phyloP scores from a whole-genome alignment of 1,140 invertebrate genomes.

The Bombus balteatus region DNA sequence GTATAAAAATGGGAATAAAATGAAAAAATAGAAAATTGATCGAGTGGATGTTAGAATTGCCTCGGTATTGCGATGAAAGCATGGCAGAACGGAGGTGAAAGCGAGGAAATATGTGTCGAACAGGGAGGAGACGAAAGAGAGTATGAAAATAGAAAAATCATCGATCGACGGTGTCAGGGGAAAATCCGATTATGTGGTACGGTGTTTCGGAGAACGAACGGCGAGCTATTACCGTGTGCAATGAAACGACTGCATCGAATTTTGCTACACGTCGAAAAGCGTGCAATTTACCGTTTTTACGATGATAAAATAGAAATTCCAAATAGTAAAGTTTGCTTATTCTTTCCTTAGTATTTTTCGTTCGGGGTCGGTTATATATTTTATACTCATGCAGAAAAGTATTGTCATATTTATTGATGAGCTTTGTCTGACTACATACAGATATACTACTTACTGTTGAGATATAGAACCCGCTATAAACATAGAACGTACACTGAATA shows the following conservation, averaged over 20 bases:
- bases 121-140: neutral
- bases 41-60: neutral
- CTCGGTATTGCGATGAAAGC: neutral
- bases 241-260: constrained; percentile 8
- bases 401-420: neutral
- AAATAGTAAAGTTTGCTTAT: neutral
- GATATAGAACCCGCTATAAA: no score
- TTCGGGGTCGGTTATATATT: neutral
- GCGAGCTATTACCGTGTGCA: neutral
- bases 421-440: neutral
- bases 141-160: constrained; percentile 3
- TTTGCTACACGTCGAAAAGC: neutral
- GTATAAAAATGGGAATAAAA: neutral
- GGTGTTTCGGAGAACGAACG: neutral
- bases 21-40: neutral
- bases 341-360: neutral
- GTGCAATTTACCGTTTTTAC: neutral
- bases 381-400: neutral
- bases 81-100: neutral
- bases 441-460: neutral
- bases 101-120: no score
- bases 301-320: neutral
- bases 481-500: no score
- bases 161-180: neutral
- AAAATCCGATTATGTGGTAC: constrained; percentile 6